Evolutionary conservation across 2,888 invertebrate genomes (phyloP).

Genomic region (Physocephala rufipes): DNA sequence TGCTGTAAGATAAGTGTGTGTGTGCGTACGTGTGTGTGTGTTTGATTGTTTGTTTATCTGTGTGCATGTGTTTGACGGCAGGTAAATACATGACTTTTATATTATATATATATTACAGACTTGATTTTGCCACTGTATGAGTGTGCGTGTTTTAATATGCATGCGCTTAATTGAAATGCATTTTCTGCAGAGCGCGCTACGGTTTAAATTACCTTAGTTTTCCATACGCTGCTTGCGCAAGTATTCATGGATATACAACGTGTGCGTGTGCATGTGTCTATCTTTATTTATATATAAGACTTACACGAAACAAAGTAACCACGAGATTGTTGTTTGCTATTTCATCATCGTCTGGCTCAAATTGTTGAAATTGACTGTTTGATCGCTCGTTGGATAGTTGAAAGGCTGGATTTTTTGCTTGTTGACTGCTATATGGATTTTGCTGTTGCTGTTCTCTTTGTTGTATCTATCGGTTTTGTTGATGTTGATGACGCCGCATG

Average conservation of each 20-base stretch:
- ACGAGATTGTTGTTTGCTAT: neutral
- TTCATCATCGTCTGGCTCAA: neutral
- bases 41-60: conserved; percentile 25
- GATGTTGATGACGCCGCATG: too few relatives aligned
- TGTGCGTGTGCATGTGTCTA: neutral
- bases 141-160: conserved; percentile 40
- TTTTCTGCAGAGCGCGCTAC: conserved; percentile 25
- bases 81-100: conserved; percentile 15
- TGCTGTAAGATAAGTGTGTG: neutral
- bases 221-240: conserved; percentile 3
- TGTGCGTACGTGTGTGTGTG: conserved; percentile 11
- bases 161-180: conserved; percentile 49
- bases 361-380: neutral
- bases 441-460: too few relatives aligned
- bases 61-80: neutral
- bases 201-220: too few relatives aligned
- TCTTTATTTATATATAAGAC: neutral
- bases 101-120: too few relatives aligned
- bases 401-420: too few relatives aligned
- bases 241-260: neutral
- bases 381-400: too few relatives aligned
- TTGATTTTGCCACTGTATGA: conserved; percentile 31
- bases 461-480: too few relatives aligned
- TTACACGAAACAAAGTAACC: neutral
- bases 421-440: too few relatives aligned